These are phyloP conservation scores for Ectemnius cavifrons DNA, from an alignment of 2,888 invertebrate species.

Conservation along the genomic window DNA sequence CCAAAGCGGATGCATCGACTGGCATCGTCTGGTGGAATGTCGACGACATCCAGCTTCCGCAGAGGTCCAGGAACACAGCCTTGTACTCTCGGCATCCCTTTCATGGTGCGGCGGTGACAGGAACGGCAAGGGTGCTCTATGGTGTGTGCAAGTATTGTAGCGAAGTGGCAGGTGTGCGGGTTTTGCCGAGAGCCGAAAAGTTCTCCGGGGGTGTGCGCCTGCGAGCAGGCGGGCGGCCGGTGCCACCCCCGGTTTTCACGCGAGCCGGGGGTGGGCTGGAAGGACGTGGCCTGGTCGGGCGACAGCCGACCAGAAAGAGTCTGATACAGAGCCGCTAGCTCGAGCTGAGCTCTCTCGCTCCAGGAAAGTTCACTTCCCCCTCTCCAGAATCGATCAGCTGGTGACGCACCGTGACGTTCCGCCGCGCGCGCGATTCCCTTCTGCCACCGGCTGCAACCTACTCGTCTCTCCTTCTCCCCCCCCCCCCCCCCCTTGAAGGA, in stretches of 20 bases:
- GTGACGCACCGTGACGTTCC: slow-evolving; percentile 22
- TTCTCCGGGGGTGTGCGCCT: not conserved
- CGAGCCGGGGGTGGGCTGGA: not conserved
- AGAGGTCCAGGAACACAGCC: no score
- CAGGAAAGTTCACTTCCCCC: slow-evolving; percentile 38
- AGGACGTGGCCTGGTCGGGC: not conserved
- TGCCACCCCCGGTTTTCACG: not conserved
- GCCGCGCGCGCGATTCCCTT: not conserved
- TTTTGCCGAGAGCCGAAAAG: no score
- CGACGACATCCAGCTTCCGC: not conserved
- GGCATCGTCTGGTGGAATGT: slow-evolving; percentile 3
- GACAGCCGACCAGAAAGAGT: slow-evolving; percentile 22
- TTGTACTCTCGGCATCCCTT: not conserved
- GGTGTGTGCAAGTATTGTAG: no score
- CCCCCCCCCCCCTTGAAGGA: no score
- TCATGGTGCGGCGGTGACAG: no score
- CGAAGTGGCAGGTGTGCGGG: no score
- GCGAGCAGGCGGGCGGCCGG: not conserved
- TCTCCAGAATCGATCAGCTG: slow-evolving; percentile 37
- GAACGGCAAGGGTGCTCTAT: no score
- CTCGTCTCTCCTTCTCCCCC: no score
- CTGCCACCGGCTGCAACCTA: not conserved
- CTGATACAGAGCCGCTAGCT: slow-evolving; percentile 21
- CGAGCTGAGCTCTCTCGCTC: slow-evolving; percentile 35
- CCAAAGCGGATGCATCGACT: slow-evolving; percentile 11